These are phyloP conservation scores for Uloborus plumipes DNA, from an alignment of 2,888 invertebrate species.

Conservation along the genomic window DNA sequence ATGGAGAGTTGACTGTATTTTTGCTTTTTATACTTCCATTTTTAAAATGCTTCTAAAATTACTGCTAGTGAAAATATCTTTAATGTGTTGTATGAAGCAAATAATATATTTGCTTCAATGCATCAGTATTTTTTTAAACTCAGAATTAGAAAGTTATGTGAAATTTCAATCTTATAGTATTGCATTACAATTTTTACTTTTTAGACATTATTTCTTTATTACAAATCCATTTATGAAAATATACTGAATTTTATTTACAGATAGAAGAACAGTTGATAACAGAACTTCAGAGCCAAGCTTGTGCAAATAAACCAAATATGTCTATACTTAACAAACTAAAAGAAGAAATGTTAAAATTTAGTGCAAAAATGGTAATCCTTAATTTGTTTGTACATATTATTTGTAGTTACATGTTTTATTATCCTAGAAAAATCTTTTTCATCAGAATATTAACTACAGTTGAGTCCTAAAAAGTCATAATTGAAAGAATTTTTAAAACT, in stretches of 20 bases:
- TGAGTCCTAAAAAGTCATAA: background rate
- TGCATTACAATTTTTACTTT: background rate
- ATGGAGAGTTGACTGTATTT: too few relatives aligned
- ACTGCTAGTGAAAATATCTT: too few relatives aligned
- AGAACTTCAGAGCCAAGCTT: slow-evolving; percentile 87
- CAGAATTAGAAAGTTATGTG: background rate
- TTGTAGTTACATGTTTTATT: background rate
- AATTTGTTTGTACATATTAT: too few relatives aligned
- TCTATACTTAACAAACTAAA: slow-evolving; percentile 89
- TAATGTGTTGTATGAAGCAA: too few relatives aligned
- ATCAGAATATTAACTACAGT: background rate
- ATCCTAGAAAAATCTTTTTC: background rate
- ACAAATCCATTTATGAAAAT: background rate
- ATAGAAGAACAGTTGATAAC: slow-evolving; percentile 93
- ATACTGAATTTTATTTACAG: slow-evolving; percentile 62
- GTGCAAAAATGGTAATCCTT: slow-evolving; percentile 74
- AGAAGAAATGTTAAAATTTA: slow-evolving; percentile 84
- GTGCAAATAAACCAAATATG: slow-evolving; percentile 86
- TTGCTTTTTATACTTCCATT: too few relatives aligned
- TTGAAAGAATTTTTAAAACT: too few relatives aligned
- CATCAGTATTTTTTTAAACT: background rate
- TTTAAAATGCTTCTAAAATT: too few relatives aligned
- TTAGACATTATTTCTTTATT: background rate
- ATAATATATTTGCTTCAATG: background rate
- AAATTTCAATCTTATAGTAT: background rate